phyloP scores from a whole-genome alignment of 2,797 vertebrate species.

The Amazona finschi region DNA sequence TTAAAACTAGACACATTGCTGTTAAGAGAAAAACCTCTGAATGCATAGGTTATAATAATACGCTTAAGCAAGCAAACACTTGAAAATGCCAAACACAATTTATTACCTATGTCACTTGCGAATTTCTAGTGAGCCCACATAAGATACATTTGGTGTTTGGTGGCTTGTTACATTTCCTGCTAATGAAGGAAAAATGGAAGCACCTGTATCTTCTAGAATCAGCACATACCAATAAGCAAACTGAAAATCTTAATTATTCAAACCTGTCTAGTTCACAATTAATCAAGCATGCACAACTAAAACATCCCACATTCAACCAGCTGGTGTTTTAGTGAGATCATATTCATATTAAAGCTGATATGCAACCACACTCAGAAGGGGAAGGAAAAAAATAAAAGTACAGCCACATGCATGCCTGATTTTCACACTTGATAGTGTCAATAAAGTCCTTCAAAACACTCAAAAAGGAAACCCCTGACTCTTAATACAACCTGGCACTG shows the following conservation, averaged over 20 bases:
- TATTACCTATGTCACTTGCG: neutral
- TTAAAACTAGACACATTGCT: neutral
- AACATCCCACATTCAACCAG: neutral
- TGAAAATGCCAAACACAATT: slow-evolving; percentile 10
- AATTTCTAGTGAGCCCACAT: neutral
- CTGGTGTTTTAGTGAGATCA: neutral
- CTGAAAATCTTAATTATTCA: neutral
- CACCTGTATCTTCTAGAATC: neutral
- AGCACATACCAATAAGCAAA: neutral
- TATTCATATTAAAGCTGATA: neutral
- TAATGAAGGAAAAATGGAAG: neutral
- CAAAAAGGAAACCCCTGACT: neutral
- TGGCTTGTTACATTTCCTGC: neutral
- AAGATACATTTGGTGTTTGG: neutral
- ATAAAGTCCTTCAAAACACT: neutral
- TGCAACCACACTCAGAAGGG: neutral
- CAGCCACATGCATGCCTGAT: neutral
- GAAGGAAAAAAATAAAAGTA: neutral
- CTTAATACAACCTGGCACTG: neutral
- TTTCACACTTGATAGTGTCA: slow-evolving; percentile 8
- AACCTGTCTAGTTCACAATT: neutral
- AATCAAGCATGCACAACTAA: neutral
- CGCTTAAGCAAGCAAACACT: neutral
- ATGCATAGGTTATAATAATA: neutral
- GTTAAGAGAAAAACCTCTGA: neutral